These are phyloP conservation scores for Holothuria scabra DNA, from an alignment of 53 echinoderm and acorn worm species.

Conservation along the genomic window DNA sequence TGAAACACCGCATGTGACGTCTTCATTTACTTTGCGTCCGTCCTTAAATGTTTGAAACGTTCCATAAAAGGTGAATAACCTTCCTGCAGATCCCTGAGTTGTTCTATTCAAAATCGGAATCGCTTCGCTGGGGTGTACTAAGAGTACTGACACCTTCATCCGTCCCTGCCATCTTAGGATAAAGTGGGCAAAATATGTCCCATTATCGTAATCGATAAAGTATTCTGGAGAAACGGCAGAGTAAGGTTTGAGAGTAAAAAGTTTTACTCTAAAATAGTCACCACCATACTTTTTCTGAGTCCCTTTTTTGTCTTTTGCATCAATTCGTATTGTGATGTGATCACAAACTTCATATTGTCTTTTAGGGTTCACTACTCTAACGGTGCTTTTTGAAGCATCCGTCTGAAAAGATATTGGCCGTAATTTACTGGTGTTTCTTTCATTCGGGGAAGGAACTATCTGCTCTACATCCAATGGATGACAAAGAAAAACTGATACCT, in stretches of 20 bases:
- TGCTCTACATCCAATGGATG: too few relatives aligned
- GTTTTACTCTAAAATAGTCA: conserved; percentile 33
- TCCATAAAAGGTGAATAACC: conserved; percentile 1
- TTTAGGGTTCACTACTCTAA: conserved; percentile 9
- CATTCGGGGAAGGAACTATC: too few relatives aligned
- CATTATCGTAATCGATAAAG: conserved; percentile 54
- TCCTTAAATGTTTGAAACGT: neutral
- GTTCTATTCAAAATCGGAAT: conserved; percentile 19
- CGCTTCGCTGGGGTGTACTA: conserved; percentile 57
- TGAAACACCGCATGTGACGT: neutral
- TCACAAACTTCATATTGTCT: conserved; percentile 26
- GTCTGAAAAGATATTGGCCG: too few relatives aligned
- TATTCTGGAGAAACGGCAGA: conserved; percentile 28
- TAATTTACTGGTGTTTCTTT: too few relatives aligned
- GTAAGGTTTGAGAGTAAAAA: conserved; percentile 18
- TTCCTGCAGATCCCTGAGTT: neutral
- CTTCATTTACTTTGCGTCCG: neutral
- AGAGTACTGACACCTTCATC: conserved; percentile 14
- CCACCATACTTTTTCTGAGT: conserved; percentile 21
- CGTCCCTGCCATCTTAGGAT: conserved; percentile 54
- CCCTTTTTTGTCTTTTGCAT: neutral
- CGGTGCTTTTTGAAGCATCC: neutral
- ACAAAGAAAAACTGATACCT: too few relatives aligned
- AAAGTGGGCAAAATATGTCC: conserved; percentile 54
- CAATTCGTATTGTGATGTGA: conserved; percentile 5